Percentiles rank a stretch among this genome's conserved stretches.
These are phyloP conservation scores for Odobenus rosmarus DNA, from an alignment of 2,113 vertebrate species.

Conservation along the genomic window DNA sequence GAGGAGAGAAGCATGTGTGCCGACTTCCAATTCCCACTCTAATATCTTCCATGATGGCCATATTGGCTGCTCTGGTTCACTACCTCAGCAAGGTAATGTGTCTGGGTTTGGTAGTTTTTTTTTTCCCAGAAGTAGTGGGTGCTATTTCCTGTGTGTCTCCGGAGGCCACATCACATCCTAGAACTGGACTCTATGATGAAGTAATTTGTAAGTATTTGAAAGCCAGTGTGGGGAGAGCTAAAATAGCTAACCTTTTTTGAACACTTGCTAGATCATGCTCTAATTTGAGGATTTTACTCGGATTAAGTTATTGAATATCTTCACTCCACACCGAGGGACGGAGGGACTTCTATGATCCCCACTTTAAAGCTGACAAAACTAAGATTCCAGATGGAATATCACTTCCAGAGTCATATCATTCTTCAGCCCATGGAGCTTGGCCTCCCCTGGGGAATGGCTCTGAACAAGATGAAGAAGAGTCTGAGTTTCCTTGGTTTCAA, in stretches of 20 bases:
- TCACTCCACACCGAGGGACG: not conserved
- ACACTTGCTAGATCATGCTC: not conserved
- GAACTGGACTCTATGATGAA: not conserved
- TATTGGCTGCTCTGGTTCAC: not conserved
- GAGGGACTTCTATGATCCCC: not conserved
- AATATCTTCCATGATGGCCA: not conserved
- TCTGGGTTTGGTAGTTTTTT: not conserved
- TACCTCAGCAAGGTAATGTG: not conserved
- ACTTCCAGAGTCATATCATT: not conserved
- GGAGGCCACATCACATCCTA: not conserved
- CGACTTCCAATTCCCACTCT: not conserved
- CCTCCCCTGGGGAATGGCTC: not conserved
- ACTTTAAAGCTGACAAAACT: not conserved
- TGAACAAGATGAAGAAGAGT: not conserved
- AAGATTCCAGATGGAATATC: not conserved
- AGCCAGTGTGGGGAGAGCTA: not conserved
- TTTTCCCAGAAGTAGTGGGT: not conserved
- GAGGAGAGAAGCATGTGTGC: not conserved
- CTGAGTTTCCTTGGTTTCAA: not conserved
- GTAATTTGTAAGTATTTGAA: not conserved
- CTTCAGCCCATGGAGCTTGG: not conserved
- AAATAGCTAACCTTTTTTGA: not conserved
- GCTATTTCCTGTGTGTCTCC: not conserved
- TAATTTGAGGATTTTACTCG: not conserved
- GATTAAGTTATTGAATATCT: not conserved